Base-by-base conservation (phyloP, 2,113 vertebrate species). In the Silurus meridionalis region DNA sequence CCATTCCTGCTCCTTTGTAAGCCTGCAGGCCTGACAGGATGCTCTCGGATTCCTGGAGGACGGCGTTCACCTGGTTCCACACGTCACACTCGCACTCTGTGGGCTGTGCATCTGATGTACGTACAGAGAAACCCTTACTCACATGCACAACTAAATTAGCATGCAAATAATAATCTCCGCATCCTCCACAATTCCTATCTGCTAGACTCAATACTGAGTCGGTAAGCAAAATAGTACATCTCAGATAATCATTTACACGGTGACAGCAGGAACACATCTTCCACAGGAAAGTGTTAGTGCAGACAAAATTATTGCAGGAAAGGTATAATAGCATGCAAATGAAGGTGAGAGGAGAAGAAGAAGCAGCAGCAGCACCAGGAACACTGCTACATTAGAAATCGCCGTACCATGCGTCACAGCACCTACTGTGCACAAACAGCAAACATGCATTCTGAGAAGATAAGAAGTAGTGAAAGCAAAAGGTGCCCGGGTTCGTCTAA, bases 51-150 rank as follows among this genome's bases (percentile, higher is more conserved):
- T 99, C 98, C 93, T 97, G 98, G 19, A 99, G 96, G 80, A 99
- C 97, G 0, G 97, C 94, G 84, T 97, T 98, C 93, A 99, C 97
- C 93, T 98, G 97, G 94, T 99, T 98, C 98, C 98, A 99, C 80
- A 98, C 95, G 5, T 98, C 97, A 15, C 96, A 93, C 91, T 99
- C 98, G 87, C 96, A 96, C 61, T 98, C 98, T 8, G 97, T 98
- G n/a, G 98, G 97, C 92, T 97, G 97, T 80, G 98, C 98, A 96
- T 99, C 98, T 99, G 86, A 85, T 23, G 82, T 60, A 82, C 80
- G 88, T 61, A 89, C 86, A 89, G 67, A 89, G 64, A 82, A 3
- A 84, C 52, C n/a, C 14, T 52, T n/a, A 78, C 64, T 37, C 17
- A 58, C 2, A 82, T 6, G 72, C 10, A 63, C 17, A 61, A 23